Evolutionary conservation across 2,113 vertebrate species (phyloP).

Genomic region (Procavia capensis): DNA sequence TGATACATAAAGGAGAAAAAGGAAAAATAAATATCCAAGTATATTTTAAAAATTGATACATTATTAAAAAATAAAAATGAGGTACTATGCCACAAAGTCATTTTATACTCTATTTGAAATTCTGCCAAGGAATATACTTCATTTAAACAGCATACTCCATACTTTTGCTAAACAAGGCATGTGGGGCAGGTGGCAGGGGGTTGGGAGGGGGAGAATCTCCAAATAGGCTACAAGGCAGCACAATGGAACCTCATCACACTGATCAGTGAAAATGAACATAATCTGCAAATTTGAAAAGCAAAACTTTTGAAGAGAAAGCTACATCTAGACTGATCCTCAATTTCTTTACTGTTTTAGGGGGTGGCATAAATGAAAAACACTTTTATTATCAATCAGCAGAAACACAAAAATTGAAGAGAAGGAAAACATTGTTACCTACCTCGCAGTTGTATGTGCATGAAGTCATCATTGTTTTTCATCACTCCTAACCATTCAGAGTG

Average conservation of each 20-base stretch:
- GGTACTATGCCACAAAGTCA: not conserved
- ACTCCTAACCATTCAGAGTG: not conserved
- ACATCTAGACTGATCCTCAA: not conserved
- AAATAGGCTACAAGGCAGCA: not conserved
- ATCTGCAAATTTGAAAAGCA: slow-evolving; percentile 55
- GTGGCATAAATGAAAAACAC: slow-evolving; percentile 12
- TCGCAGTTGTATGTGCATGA: not conserved
- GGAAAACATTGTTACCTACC: slow-evolving; percentile 17
- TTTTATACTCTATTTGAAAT: slow-evolving; percentile 23
- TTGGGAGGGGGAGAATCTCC: not conserved
- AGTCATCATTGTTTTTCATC: slow-evolving; percentile 2
- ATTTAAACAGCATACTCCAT: slow-evolving; percentile 27
- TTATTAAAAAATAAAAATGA: slow-evolving; percentile 61
- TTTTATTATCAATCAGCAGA: slow-evolving; percentile 10
- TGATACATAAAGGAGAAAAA: slow-evolving; percentile 21
- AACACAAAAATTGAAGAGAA: slow-evolving; percentile 33
- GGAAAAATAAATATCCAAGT: not conserved
- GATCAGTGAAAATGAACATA: not conserved
- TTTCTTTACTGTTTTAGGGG: too few relatives aligned
- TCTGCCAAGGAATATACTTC: slow-evolving; percentile 44
- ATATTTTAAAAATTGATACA: slow-evolving; percentile 5
- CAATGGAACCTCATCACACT: not conserved
- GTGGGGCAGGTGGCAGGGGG: too few relatives aligned
- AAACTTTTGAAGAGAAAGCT: slow-evolving; percentile 51
- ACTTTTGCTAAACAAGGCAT: slow-evolving; percentile 52